phyloP scores from a whole-genome alignment of 2,113 vertebrate species.

The Megatriorchis doriae region DNA sequence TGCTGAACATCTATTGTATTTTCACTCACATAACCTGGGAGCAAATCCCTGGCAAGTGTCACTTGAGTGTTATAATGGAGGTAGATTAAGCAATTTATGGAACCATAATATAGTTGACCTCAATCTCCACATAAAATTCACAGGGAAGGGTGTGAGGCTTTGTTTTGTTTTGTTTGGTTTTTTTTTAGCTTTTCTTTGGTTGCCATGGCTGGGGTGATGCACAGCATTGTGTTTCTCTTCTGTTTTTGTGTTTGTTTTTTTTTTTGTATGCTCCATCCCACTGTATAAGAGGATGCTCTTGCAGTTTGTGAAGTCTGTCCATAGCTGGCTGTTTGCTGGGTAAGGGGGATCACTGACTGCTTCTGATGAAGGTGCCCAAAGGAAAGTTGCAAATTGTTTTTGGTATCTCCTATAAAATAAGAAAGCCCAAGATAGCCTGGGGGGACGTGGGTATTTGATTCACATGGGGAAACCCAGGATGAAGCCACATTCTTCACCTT shows the following conservation, averaged over 20 bases:
- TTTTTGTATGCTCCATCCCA: neutral
- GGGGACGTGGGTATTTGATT: neutral
- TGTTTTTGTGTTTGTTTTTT: too few species aligned
- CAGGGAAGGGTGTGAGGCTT: neutral
- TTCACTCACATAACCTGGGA: neutral
- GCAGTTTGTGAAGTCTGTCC: neutral
- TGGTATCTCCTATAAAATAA: neutral
- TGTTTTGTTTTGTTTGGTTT: too few species aligned
- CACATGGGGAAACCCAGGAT: neutral
- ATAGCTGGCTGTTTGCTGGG: neutral
- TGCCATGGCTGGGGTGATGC: neutral
- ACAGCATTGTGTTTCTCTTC: neutral
- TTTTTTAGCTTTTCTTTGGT: neutral
- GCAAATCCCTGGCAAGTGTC: neutral
- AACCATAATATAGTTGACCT: neutral
- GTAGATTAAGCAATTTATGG: neutral
- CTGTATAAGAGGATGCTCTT: neutral
- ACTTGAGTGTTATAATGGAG: neutral
- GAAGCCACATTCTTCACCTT: neutral
- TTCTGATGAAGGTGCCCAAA: neutral
- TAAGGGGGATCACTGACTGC: neutral
- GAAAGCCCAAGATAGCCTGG: neutral
- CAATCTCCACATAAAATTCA: neutral
- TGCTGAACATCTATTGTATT: neutral
- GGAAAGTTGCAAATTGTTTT: neutral